Evolutionary conservation across 2,888 invertebrate species (phyloP).

Genomic region (Glaucopsyche alexis): DNA sequence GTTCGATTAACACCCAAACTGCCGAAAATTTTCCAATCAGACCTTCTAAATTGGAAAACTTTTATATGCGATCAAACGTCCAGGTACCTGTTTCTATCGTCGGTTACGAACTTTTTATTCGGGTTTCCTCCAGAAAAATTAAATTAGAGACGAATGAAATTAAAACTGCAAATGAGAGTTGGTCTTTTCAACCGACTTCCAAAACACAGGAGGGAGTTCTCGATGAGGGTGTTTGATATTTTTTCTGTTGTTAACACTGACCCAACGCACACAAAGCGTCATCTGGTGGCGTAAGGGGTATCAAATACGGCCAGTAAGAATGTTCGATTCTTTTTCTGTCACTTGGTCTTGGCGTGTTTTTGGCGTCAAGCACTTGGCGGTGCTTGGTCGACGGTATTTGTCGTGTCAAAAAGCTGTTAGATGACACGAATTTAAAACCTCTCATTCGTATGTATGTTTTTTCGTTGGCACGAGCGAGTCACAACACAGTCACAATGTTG

Average conservation of each 20-base stretch:
- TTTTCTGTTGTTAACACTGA: too few relatives aligned
- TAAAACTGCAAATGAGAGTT: slow-evolving; percentile 28
- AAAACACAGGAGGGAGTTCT: too few relatives aligned
- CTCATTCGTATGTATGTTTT: neutral
- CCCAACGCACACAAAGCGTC: too few relatives aligned
- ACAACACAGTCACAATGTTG: neutral
- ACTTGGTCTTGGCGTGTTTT: too few relatives aligned
- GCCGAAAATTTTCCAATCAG: slow-evolving; percentile 78
- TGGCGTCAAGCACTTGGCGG: too few relatives aligned
- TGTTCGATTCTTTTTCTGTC: too few relatives aligned
- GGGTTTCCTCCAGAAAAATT: slow-evolving; percentile 38
- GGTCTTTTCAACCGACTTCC: too few relatives aligned
- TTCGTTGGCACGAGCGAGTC: neutral
- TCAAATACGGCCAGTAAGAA: too few relatives aligned
- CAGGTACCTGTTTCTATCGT: slow-evolving; percentile 73
- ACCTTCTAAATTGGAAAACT: slow-evolving; percentile 79
- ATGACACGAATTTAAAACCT: slow-evolving; percentile 32
- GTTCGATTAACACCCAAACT: slow-evolving; percentile 76
- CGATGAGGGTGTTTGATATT: too few relatives aligned
- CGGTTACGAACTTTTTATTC: slow-evolving; percentile 66
- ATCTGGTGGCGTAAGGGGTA: too few relatives aligned
- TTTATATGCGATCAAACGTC: slow-evolving; percentile 78
- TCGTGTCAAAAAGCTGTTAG: too few relatives aligned
- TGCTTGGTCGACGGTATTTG: too few relatives aligned
- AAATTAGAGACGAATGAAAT: slow-evolving; percentile 35